Evolutionary conservation across 2,113 vertebrate genomes (phyloP).

Genomic region (Guaruba guarouba): DNA sequence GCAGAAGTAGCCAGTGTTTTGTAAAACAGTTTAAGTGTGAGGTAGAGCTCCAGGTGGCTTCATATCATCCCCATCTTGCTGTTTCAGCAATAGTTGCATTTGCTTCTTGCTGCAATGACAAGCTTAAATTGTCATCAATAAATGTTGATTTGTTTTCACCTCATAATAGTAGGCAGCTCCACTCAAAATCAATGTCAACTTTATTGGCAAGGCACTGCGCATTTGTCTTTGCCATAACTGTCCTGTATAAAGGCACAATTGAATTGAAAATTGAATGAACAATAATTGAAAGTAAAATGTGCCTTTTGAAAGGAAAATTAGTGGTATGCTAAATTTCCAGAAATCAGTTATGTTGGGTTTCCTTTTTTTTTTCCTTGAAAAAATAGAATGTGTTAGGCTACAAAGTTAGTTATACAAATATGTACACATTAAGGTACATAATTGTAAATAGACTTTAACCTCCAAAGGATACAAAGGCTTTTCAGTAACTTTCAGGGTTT

Average conservation of each 20-base stretch:
- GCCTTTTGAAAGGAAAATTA: constrained; percentile 20
- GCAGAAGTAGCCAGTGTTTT: not conserved
- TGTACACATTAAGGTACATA: constrained; percentile 8
- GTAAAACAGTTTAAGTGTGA: not conserved
- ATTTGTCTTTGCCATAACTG: constrained; percentile 1
- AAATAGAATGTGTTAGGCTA: not conserved
- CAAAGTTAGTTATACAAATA: constrained; percentile 56
- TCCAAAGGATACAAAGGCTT: constrained; percentile 50
- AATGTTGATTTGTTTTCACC: constrained; percentile 34
- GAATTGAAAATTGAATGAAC: constrained; percentile 39
- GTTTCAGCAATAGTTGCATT: not conserved
- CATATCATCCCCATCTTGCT: not conserved
- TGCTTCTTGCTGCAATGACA: not conserved
- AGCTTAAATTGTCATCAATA: constrained; percentile 16
- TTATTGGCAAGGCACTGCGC: not conserved
- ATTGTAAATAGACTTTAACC: constrained; percentile 53
- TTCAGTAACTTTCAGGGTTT: constrained; percentile 54
- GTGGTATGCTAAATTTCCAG: not conserved
- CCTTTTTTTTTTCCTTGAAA: not conserved
- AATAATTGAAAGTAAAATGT: not conserved
- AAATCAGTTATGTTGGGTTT: not conserved
- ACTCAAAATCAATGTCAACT: constrained; percentile 13
- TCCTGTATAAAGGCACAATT: constrained; percentile 5
- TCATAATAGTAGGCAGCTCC: constrained; percentile 8
- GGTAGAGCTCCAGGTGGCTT: not conserved